phyloP scores from a whole-genome alignment of 2,888 invertebrate genomes.

The Phalangium opilio region DNA sequence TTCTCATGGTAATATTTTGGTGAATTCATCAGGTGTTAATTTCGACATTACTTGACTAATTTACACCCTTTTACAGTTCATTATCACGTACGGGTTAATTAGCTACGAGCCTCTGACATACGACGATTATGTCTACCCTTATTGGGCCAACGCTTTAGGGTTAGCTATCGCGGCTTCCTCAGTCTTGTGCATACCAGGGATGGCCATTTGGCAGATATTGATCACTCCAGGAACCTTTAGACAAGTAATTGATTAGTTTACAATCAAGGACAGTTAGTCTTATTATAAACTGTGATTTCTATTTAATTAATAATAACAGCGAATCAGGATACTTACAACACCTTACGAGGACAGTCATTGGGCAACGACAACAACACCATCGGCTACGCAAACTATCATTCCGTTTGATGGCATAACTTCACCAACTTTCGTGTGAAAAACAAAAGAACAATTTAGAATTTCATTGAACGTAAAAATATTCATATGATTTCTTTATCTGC shows the following conservation, averaged over 20 bases:
- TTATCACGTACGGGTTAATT: slow-evolving; percentile 76
- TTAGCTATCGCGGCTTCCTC: slow-evolving; percentile 36
- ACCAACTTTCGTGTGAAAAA: no score
- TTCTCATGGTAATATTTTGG: slow-evolving; percentile 48
- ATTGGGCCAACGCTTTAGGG: slow-evolving; percentile 35
- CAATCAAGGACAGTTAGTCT: no score
- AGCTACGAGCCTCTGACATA: slow-evolving; percentile 77
- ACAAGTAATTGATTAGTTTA: slow-evolving; percentile 45
- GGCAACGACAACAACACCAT: no score
- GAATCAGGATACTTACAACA: slow-evolving; percentile 59
- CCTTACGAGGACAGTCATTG: slow-evolving; percentile 65
- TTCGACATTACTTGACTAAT: no score
- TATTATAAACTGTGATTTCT: no score
- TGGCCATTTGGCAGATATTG: slow-evolving; percentile 52
- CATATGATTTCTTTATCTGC: no score
- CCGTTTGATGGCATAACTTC: no score
- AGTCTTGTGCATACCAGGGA: slow-evolving; percentile 36
- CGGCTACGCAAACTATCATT: no score
- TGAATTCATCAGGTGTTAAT: neutral
- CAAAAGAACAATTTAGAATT: no score
- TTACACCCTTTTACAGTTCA: no score
- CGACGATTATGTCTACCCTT: slow-evolving; percentile 43
- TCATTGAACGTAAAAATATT: no score
- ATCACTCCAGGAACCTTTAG: slow-evolving; percentile 62
- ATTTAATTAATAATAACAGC: no score